Evolutionary conservation across 2,113 vertebrate genomes (phyloP), one percentile per base, ranked within the genome.

Genomic region (Mus pahari): DNA sequence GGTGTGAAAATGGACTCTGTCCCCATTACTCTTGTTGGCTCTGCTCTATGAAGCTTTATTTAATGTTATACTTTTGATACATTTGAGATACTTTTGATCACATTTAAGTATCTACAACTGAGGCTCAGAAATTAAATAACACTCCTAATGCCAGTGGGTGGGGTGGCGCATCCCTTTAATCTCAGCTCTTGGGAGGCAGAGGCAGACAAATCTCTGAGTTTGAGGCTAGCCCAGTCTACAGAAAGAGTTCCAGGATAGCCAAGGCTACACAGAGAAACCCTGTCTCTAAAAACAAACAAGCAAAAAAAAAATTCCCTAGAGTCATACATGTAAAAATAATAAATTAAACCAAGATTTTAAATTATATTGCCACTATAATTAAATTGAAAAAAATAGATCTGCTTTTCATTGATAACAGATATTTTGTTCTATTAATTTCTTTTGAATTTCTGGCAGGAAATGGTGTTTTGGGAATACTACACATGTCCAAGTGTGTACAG

Each of bases 281-380:
- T 42, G n/a, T 42, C 71, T 74, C 20, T 24, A 74, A n/a, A 73
- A 39, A n/a, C 19, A 73, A 71, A 71, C 16, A 73, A 2, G 66
- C 8, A 0, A 86, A n/a, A 39, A 83, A 78, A 93, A 77, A 73
- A 20, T 64, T 75, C 78, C 24, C 17, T 94, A 91, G n/a, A 26
- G 31, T 22, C 50, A 13, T 58, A 68, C 75, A 12, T 71, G 2
- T 75, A 75, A 48, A 28, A 89, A n/a, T 36, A 74, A 24, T 75
- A 81, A 87, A 73, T 79, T 78, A 66, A 92, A 70, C 50, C 31
- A 91, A 84, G 82, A 84, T 84, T 91, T 87, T 28, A 90, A 90
- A 90, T 83, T 89, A 89, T 50, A 33, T 68, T 91, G 4, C 19
- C 17, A 55, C 28, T 92, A 68, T 74, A 64, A 62, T 64, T 84